These are phyloP conservation scores for Halcyon leucocephala DNA, from an alignment of 2,797 vertebrate species.

Conservation along the genomic window DNA sequence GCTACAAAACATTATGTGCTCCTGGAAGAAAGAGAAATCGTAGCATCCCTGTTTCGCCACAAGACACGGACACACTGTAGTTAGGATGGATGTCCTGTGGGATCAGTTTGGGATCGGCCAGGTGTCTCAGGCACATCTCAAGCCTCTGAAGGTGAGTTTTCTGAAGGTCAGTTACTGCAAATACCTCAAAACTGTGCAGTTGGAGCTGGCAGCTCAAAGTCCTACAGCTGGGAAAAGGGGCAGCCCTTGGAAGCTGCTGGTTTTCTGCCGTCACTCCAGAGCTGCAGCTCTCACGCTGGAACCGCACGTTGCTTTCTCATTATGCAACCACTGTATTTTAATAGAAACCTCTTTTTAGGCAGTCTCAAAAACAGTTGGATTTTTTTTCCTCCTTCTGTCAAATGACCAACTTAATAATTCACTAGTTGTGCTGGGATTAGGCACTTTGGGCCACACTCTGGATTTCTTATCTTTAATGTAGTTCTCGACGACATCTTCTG, in stretches of 20 bases:
- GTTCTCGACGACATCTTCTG: constrained; percentile 65
- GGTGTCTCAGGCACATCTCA: neutral
- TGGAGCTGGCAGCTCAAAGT: rapidly evolving
- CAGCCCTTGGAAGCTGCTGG: neutral
- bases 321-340: constrained; percentile 51
- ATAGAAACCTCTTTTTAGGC: constrained; percentile 51
- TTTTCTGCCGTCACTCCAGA: neutral
- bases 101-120: neutral
- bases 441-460: constrained; percentile 70
- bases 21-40: neutral
- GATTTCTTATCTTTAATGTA: constrained; percentile 75
- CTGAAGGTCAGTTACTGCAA: neutral
- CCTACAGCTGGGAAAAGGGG: neutral
- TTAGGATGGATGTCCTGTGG: neutral
- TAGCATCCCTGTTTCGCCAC: neutral
- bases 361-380: constrained; percentile 14
- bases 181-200: neutral
- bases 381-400: constrained; percentile 56
- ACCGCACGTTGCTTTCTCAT: neutral
- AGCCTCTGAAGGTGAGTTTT: neutral
- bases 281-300: neutral
- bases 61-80: neutral
- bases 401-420: constrained; percentile 73
- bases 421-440: constrained; percentile 71
- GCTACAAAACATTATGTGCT: neutral